Evolutionary conservation across 2,888 invertebrate species (phyloP).

Genomic region (Synanthedon tipuliformis): DNA sequence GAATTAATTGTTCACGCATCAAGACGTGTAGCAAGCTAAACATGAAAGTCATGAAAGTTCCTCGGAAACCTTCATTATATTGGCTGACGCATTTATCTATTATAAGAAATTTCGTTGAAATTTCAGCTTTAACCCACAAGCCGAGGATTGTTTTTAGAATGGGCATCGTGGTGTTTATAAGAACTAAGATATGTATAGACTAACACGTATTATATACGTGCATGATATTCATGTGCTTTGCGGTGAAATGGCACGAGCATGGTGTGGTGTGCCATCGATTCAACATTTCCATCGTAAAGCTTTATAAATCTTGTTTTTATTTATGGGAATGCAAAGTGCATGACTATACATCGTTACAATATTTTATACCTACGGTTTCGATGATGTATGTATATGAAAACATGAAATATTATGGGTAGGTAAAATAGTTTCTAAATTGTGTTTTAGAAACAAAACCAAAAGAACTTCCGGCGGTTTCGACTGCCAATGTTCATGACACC

Average conservation of each 20-base stretch:
- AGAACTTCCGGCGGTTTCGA: too few species aligned
- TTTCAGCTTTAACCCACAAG: background rate
- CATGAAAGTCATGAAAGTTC: background rate
- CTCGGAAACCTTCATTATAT: background rate
- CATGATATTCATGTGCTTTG: conserved; percentile 11
- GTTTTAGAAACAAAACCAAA: too few species aligned
- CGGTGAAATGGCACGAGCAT: conserved; percentile 26
- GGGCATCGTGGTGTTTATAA: background rate
- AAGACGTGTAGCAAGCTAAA: background rate
- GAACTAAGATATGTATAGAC: background rate
- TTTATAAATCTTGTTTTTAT: background rate
- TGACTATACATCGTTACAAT: background rate
- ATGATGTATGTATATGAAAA: too few species aligned
- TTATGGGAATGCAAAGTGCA: background rate
- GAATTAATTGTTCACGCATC: too few species aligned
- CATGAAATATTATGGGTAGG: too few species aligned
- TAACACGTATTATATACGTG: background rate
- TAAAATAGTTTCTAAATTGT: too few species aligned
- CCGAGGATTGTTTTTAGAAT: background rate
- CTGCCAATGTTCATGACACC: too few species aligned
- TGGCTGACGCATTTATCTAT: background rate
- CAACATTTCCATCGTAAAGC: conserved; percentile 21
- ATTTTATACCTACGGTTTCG: background rate
- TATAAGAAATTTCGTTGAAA: background rate
- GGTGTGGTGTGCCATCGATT: conserved; percentile 40